Base-by-base conservation (phyloP, 2,888 invertebrate genomes). In the Lithophane ornitopus region DNA sequence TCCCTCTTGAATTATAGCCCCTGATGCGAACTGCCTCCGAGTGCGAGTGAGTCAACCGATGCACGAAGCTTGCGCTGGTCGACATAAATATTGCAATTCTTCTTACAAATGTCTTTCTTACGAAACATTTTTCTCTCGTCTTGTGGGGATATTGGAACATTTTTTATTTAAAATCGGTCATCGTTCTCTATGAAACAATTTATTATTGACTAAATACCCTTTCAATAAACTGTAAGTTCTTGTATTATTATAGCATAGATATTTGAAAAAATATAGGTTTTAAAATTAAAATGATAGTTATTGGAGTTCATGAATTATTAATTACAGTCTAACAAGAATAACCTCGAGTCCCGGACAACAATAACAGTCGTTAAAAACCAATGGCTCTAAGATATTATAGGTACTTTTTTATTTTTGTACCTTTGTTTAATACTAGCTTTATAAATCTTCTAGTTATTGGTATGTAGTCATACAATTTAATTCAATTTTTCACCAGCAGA, bases 1-100 rank as follows among this genome's bases (percentile, higher is more conserved):
- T 80, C 68, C 49, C 61, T 77, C 74, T 78, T 78, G 74, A 81
- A 75, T 80, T 78, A 81, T 83, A 70, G 71, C 70, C 52, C 61
- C 61, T 70, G 72, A 78, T 77, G 75, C 54, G 73, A 78, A 70
- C 70, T 63, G 74, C 81, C 72, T 80, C 34, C 34, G 46, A 44
- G 68, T 41, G 39, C 63, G 61, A 63, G 61, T 65, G 72, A 59
- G 34, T 34, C 34, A 34, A 82, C 68, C 69, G 63, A 85, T 75
- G 80, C 80, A 34, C 34, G 34, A 34, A 34, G 34, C 34, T 34
- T 75, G 68, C 34, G 62, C 56, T 71, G 39, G 66, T 39, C 52
- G 28, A 76, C 73, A 76, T 34, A 83, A 70, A 70, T 66, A 71
- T 78, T 79, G 68, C 72, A 77, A 65, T 70, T 66, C 44, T 77